These are phyloP conservation scores for Muraenolepis orangiensis DNA, from an alignment of 2,797 vertebrate species.

Conservation along the genomic window DNA sequence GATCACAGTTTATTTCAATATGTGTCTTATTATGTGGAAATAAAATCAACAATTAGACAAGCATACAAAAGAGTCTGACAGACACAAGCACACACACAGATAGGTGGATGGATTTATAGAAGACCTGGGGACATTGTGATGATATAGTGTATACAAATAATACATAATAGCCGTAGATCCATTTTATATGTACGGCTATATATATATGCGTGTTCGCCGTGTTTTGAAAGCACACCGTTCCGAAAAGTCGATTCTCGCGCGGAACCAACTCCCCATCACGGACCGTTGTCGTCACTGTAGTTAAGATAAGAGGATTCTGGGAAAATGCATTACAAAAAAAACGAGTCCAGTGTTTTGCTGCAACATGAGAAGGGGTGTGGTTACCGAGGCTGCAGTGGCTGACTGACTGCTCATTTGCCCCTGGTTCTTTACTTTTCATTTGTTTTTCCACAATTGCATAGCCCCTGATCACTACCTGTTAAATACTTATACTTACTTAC, in stretches of 20 bases:
- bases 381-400: conserved; percentile 43
- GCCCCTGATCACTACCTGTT: too few species aligned
- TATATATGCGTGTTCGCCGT: neutral
- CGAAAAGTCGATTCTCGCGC: conserved; percentile 23
- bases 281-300: conserved; percentile 58
- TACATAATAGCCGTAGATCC: too few species aligned
- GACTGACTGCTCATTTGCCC: conserved; percentile 13
- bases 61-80: neutral
- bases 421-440: neutral
- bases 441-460: neutral
- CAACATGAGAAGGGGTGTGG: conserved; percentile 68
- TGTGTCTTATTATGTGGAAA: neutral
- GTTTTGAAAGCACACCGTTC: conserved; percentile 1
- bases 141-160: neutral
- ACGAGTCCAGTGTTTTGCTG: conserved; percentile 64
- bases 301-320: conserved; percentile 66
- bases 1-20: neutral
- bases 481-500: too few species aligned
- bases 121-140: neutral
- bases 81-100: neutral
- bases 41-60: neutral
- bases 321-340: conserved; percentile 42
- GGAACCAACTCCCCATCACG: conserved; percentile 14
- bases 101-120: neutral
- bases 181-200: too few species aligned